Conservation (phyloP, 2,888 invertebrate species). For the Brachyptera putata region DNA sequence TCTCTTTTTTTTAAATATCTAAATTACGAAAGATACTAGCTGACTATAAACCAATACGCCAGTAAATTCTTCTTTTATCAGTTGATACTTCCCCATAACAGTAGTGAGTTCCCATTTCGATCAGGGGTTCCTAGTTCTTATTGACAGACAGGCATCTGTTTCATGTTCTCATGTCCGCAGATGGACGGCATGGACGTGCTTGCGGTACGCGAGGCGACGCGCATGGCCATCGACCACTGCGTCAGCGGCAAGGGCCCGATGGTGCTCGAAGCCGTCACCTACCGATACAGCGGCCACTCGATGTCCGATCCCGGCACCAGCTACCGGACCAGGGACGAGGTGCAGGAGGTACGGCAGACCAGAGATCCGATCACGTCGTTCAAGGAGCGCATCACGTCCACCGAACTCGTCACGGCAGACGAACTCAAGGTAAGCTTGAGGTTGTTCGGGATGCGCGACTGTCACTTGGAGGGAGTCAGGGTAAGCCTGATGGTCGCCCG, state of each 20-base stretch:
- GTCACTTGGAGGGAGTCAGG: too few species aligned
- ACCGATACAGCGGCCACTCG: conserved; percentile 61
- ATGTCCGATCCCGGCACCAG: conserved; percentile 69
- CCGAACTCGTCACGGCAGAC: conserved; percentile 52
- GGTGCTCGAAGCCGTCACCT: conserved; percentile 56
- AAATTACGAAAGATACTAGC: too few species aligned
- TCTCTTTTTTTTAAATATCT: too few species aligned
- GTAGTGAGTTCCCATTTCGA: too few species aligned
- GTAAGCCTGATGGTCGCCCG: too few species aligned
- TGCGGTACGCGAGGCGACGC: conserved; percentile 80
- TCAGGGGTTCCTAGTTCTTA: too few species aligned
- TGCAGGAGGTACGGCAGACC: conserved; percentile 63
- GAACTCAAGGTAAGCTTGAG: conserved; percentile 57
- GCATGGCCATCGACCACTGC: conserved; percentile 52
- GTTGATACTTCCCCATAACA: too few species aligned
- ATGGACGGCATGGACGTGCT: conserved; percentile 96
- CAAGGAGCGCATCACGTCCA: conserved; percentile 50
- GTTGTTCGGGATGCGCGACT: too few species aligned
- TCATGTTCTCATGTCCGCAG: conserved; percentile 38
- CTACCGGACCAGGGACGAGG: conserved; percentile 57
- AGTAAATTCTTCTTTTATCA: too few species aligned
- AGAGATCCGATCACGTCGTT: conserved; percentile 61
- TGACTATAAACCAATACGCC: too few species aligned
- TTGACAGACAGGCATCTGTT: too few species aligned
- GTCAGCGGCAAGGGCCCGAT: conserved; percentile 55